A percentile compares a stretch with the other conserved stretches of the same genome.
These are phyloP conservation scores for Melanotaenia trifasciata DNA, from an alignment of 2,797 vertebrate genomes.

Conservation along the genomic window DNA sequence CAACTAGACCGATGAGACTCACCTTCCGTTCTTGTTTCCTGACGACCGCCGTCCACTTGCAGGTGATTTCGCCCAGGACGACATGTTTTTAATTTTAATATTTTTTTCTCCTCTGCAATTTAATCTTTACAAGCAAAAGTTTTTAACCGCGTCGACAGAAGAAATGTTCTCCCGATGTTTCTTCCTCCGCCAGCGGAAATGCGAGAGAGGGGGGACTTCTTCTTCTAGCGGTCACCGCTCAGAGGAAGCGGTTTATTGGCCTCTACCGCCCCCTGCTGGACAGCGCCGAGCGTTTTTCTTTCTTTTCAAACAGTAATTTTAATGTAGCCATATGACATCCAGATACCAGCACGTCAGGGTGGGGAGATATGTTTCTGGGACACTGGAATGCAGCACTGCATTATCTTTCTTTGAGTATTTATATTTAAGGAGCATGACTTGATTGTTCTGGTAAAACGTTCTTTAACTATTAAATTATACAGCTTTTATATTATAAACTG, in stretches of 20 bases:
- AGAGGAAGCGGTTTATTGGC: accelerated
- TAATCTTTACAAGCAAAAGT: neutral
- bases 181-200: neutral
- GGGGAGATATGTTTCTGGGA: too few relatives aligned
- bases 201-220: conserved; percentile 20
- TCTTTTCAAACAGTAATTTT: too few relatives aligned
- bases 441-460: too few relatives aligned
- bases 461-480: too few relatives aligned
- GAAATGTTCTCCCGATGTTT: neutral
- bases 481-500: too few relatives aligned
- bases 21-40: conserved; percentile 81
- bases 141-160: neutral
- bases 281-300: neutral
- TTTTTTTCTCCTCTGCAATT: conserved; percentile 45
- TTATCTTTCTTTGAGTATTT: too few relatives aligned
- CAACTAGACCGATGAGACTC: conserved; percentile 21
- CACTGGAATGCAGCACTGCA: too few relatives aligned
- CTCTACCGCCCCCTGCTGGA: conserved; percentile 38
- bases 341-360: too few relatives aligned
- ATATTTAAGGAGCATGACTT: too few relatives aligned
- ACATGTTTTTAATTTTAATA: conserved; percentile 50
- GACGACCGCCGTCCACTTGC: conserved; percentile 67
- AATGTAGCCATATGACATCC: too few relatives aligned
- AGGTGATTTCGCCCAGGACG: conserved; percentile 76
- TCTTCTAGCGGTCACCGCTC: conserved; percentile 16